Base-by-base conservation (phyloP, 64 coral and sea anemone species). In the Stylophora pistillata region DNA sequence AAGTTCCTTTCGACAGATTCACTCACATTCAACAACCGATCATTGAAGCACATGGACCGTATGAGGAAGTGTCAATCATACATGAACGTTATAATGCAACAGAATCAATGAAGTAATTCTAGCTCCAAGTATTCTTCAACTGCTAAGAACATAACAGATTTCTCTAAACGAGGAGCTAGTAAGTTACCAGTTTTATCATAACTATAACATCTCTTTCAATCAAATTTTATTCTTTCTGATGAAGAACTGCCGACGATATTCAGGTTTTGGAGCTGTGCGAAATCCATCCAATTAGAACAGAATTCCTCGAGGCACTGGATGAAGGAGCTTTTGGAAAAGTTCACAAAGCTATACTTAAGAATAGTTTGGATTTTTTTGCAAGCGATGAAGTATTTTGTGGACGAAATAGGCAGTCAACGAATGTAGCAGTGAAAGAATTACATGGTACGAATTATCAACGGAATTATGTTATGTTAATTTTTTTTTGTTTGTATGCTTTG, bases 231-330 rank as follows among this genome's bases (percentile, higher is more conserved):
- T 73, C 2, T 32, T 31, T 73, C 20, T 41, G 7, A 52, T 76
- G 5, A 33, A 76, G 73, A 10, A 76, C 73, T 2, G 17, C 32
- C 6, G 53, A 76, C 41, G 73, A 76, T 20, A 76, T 76, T 23
- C 34, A 76, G 17, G 37, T 76, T 10, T 31, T 76, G 1, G 73
- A 76, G 20, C 23, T 53, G 20, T 1, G 30, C 12, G 73, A 76
- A 76, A 52, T 76, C 21, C 73, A 34, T 53, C 73, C 73, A 52
- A 52, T 53, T 18, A 76, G 73, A 76, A 76, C 73, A 34, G 34
- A 31, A 76, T 76, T 52, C 23, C 15, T 76, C 18, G 37, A 31
- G 11, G 73, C 37, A 7, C 37, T 76, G 4, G 73, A 33, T 21
- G 32, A 76, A 6, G 73, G 73, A 23, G 73, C 73, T 9, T 76